phyloP scores from a whole-genome alignment of 2,888 invertebrate genomes.

The Onchidella celtica region DNA sequence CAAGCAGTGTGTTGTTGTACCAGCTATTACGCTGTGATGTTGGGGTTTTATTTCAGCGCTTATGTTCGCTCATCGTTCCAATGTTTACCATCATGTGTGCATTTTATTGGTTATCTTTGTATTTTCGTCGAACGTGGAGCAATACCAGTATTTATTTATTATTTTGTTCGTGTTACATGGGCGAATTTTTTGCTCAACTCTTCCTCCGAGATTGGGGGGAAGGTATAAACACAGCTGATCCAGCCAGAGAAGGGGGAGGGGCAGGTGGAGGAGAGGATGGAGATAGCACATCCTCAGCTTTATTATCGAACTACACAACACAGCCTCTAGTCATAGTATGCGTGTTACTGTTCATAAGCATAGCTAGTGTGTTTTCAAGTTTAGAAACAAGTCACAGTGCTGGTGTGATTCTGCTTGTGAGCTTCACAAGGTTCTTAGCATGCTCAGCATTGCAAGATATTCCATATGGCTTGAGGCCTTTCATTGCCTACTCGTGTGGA shows the following conservation, averaged over 20 bases:
- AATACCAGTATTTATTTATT: conserved; percentile 78
- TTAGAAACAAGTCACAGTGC: conserved; percentile 75
- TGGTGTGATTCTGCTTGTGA: conserved; percentile 74
- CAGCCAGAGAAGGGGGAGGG: neutral
- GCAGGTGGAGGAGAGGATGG: conserved; percentile 11
- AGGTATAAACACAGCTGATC: conserved; percentile 10
- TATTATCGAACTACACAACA: conserved; percentile 59
- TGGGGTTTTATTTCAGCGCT: conserved; percentile 72
- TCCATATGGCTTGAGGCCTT: conserved; percentile 73
- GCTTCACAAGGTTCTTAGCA: conserved; percentile 76
- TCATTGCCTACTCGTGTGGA: conserved; percentile 76
- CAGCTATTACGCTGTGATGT: conserved; percentile 74
- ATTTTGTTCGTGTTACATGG: conserved; percentile 77
- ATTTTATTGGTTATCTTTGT: conserved; percentile 78
- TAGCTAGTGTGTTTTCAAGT: conserved; percentile 76
- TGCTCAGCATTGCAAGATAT: conserved; percentile 73
- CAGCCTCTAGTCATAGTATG: conserved; percentile 73
- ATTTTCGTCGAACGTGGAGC: conserved; percentile 77
- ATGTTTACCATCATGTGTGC: conserved; percentile 77
- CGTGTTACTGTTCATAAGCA: conserved; percentile 72
- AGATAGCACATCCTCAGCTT: conserved; percentile 31
- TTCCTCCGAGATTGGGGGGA: conserved; percentile 54
- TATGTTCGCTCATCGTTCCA: conserved; percentile 75
- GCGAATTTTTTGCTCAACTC: conserved; percentile 77
- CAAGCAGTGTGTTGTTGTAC: conserved; percentile 65